Base-by-base conservation (phyloP, 2,888 invertebrate species). In the Labia minor region DNA sequence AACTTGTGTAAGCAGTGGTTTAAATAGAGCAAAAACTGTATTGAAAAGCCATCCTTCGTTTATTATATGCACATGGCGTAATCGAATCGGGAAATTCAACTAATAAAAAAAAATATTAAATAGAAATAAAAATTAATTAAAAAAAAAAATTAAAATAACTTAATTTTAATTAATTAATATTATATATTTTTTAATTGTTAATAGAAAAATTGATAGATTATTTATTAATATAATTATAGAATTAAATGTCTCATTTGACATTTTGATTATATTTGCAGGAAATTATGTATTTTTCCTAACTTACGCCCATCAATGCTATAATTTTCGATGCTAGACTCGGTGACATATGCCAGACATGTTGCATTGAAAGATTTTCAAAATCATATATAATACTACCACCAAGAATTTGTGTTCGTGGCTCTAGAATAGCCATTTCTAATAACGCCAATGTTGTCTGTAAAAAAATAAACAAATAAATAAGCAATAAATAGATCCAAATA, bases 41-140 rank as follows among this genome's bases (percentile, higher is more conserved):
- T 89, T 90, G 75, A 91, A 90, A 6, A 89, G 77, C 89, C 90
- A 90, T 0, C 89, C 88, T 74, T 91, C 88, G 75, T 90, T 86
- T 37, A 91, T 82, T 65, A 92, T 82, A 77, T 92, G 91, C 67
- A 91, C 83, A 0, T 89, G 86, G 70, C 87, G 79, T 0, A 87
- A 87, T 65, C 83, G 85, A 73, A 89, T 81, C 0, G 90, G 90
- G 75, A 88, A 88, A 66, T 87, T 83, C 0, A 87, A 85, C 69
- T 81, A 72, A 64, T 72, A 74, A 64, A 69, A 65, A 49, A n/a
- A 68, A 21, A 10, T 62, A 20, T 18, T 19, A 8, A 63, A 10
- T n/a, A 61, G n/a, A 14, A 33, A 26, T 64, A 11, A 68, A 67
- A 33, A 67, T 66, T 3, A 61, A 61, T 8, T 11, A 11, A 62